Base-by-base conservation (phyloP, 1,140 invertebrate species). In the Drosophila miranda region DNA sequence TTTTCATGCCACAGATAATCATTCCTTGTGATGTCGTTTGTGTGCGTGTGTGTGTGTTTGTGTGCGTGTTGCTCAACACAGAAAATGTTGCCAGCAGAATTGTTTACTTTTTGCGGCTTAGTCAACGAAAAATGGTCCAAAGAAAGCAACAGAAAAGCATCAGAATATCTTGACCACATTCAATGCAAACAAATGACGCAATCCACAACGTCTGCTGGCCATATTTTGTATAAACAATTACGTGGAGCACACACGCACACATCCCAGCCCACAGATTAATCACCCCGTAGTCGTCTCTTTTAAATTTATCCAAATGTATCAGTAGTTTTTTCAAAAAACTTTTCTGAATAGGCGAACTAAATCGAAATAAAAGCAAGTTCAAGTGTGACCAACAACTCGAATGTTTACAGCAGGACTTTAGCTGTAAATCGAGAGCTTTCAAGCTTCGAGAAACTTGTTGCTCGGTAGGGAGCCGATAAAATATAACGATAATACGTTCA, bases 141-240 rank as follows among this genome's bases (percentile, higher is more conserved):
- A 67, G 34, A 57, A 46, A 21, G 51, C 41, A 66, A 43, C 8
- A 51, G 61, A 61, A 55, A 50, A 19, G 38, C 5, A n/a, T 44
- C 41, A 52, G 34, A 38, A 52, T 59, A 55, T 76, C 48, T 75
- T 72, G 59, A 66, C 55, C 70, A 57, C 51, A 72, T 66, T 66
- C 52, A 60, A 62, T 26, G 41, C 54, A 82, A 82, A 70, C 61
- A 67, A 75, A 63, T 84, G 75, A 83, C 82, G 80, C 72, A 82
- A 84, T 80, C 48, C 62, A 46, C 34, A 13, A 38, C 34, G 34
- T 63, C 58, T 69, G 75, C 75, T 28, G 13, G 14, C 48, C 61
- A 57, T 79, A 83, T 83, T 84, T 26, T 26, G 5, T 79, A 75
- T 79, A 84, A 72, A 64, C 55, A 55, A 72, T 79, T 60, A 68